phyloP scores from a whole-genome alignment of 2,797 vertebrate species.

The Triplophysa yarkandensis region DNA sequence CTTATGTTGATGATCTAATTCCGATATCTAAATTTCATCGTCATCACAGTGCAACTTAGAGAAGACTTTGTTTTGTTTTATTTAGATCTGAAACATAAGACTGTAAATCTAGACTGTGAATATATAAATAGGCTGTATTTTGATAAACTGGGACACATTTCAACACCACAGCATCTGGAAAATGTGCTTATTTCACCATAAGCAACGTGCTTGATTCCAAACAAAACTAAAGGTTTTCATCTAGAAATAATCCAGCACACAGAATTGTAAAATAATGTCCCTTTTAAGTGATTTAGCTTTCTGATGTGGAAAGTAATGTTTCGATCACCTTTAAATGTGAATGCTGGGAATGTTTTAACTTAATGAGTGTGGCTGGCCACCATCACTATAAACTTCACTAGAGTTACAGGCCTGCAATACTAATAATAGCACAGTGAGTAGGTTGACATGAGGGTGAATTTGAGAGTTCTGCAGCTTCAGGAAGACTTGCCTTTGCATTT shows the following conservation, averaged over 20 bases:
- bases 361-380: conserved; percentile 31
- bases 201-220: not conserved
- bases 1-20: not conserved
- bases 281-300: too few relatives aligned
- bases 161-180: too few relatives aligned
- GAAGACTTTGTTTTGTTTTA: not conserved
- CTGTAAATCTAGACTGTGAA: not conserved
- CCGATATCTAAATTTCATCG: not conserved
- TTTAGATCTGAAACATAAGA: not conserved
- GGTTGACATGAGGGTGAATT: conserved; percentile 46
- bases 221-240: not conserved
- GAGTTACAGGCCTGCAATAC: conserved; percentile 52
- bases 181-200: too few relatives aligned
- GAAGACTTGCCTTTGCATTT: conserved; percentile 43
- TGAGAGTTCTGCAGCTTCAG: conserved; percentile 37
- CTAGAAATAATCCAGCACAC: not conserved
- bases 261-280: not conserved
- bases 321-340: conserved; percentile 13
- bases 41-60: not conserved
- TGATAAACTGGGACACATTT: too few relatives aligned
- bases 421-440: conserved; percentile 59
- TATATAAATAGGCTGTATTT: too few relatives aligned
- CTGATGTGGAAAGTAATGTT: conserved; percentile 10
- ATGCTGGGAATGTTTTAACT: conserved; percentile 8
- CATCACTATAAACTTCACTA: conserved; percentile 50